These are phyloP conservation scores for Takifugu rubripes DNA, from an alignment of 2,797 vertebrate species.

Conservation along the genomic window DNA sequence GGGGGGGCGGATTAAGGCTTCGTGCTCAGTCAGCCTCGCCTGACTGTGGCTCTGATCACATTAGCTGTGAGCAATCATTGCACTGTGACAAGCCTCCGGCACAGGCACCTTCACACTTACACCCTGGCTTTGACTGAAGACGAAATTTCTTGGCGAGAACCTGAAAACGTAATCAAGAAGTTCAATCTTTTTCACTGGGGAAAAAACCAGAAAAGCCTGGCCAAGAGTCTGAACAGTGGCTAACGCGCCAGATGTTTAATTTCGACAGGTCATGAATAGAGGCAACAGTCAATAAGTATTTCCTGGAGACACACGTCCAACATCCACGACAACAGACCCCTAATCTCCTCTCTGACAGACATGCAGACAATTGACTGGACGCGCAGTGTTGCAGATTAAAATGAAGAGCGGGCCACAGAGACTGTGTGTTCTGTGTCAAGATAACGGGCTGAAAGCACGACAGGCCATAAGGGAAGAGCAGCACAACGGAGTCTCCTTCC, in stretches of 20 bases:
- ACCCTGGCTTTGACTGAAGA: slow-evolving; percentile 13
- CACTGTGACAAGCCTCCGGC: slow-evolving; percentile 50
- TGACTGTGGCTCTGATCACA: slow-evolving; percentile 64
- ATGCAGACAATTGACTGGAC: slow-evolving; percentile 21
- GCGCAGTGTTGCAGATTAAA: slow-evolving; percentile 43
- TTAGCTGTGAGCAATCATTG: slow-evolving; percentile 55
- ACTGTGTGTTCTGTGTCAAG: slow-evolving; percentile 14
- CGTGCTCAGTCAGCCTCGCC: slow-evolving; percentile 44
- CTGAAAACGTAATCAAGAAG: too few relatives aligned
- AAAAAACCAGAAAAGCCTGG: too few relatives aligned
- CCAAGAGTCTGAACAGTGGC: too few relatives aligned
- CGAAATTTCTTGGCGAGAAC: too few relatives aligned
- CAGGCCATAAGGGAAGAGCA: not conserved
- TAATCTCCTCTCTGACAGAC: slow-evolving; percentile 40
- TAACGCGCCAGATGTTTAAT: too few relatives aligned
- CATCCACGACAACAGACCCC: slow-evolving; percentile 31
- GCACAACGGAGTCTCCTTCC: not conserved
- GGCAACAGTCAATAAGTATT: slow-evolving; percentile 1
- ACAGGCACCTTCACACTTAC: slow-evolving; percentile 47
- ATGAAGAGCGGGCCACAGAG: slow-evolving; percentile 3
- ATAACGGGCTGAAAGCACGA: not conserved
- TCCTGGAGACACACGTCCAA: not conserved
- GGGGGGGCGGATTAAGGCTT: slow-evolving; percentile 54
- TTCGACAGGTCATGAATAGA: not conserved
- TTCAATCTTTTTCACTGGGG: too few relatives aligned